Conservation (phyloP, 1,140 invertebrate species). For the Cydia amplana region DNA sequence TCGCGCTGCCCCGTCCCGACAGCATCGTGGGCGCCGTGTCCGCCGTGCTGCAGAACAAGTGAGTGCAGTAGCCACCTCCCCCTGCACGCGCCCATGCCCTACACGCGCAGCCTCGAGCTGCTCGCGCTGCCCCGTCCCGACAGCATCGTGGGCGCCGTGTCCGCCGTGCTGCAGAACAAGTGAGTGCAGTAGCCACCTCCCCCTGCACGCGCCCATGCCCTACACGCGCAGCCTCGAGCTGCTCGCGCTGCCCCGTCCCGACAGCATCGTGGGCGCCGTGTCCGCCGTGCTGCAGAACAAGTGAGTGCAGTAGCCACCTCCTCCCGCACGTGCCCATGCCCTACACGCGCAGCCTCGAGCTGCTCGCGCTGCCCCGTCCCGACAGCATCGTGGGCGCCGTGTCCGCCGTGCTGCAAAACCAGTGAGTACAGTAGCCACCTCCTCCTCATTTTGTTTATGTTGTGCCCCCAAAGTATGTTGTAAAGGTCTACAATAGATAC, state of each 20-base stretch:
- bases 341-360: slow-evolving; percentile 94
- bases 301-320: slow-evolving; percentile 91
- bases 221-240: slow-evolving; percentile 94
- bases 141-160: slow-evolving; percentile 84
- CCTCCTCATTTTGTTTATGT: slow-evolving; percentile 56
- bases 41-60: slow-evolving; percentile 81
- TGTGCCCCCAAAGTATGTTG: no score
- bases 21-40: slow-evolving; percentile 85
- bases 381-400: slow-evolving; percentile 84
- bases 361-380: slow-evolving; percentile 87
- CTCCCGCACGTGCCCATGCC: slow-evolving; percentile 94
- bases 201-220: not conserved
- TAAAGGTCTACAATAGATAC: not conserved
- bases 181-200: slow-evolving; percentile 61
- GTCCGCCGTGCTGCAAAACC: slow-evolving; percentile 82
- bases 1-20: slow-evolving; percentile 81
- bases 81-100: slow-evolving; percentile 62
- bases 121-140: slow-evolving; percentile 82
- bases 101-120: slow-evolving; percentile 91
- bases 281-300: slow-evolving; percentile 82
- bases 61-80: slow-evolving; percentile 59
- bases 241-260: slow-evolving; percentile 87
- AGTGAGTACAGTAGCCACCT: slow-evolving; percentile 90
- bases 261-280: slow-evolving; percentile 84
- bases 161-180: slow-evolving; percentile 81